Evolutionary conservation across 2,888 invertebrate genomes (phyloP), one percentile per base, ranked within the genome.

Genomic region (Microchrysa polita): DNA sequence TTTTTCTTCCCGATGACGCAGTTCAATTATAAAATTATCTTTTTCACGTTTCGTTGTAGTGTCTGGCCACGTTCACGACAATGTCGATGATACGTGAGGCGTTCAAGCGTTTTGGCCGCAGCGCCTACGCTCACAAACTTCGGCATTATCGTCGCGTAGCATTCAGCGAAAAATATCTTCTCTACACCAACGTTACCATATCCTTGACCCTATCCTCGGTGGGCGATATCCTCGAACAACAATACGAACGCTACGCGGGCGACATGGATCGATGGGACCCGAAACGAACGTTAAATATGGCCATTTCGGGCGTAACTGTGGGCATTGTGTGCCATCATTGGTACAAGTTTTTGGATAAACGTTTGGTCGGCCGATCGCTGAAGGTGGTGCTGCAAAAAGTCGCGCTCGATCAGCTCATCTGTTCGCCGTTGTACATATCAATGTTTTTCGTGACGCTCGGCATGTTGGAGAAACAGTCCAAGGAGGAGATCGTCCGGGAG

Each of bases 311-410:
- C 1, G 84, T 90, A 61, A 88, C 91, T 2, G 89, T 94, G 5
- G 96, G 96, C 23, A 83, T 93, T 9, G 86, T 94, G 34, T 93
- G 93, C 80, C 97, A 97, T 82, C 90, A 91, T 81, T 96, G 96
- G 95, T 97, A 97, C 82, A 88, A 88, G 74, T 86, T 89, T 76
- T 85, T 97, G 74, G 96, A 96, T 81, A 86, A 85, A 79, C 84
- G 87, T 77, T 83, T 94, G 48, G 90, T 93, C 1, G 94, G 94
- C 1, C 88, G 90, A 78, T 87, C 90, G 0, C 80, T 93, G 5
- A 81, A 80, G 10, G 87, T 88, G 79, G 91, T 93, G 1, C 77
- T 90, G 5, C 93, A 92, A 81, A 96, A 96, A 86, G 88, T 96
- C 55, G 67, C 93, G 1, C 81, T 93, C 27, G 97, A 97, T 84